Conservation (phyloP, 2,113 vertebrate genomes). For the Ptilorrhoa leucosticta region DNA sequence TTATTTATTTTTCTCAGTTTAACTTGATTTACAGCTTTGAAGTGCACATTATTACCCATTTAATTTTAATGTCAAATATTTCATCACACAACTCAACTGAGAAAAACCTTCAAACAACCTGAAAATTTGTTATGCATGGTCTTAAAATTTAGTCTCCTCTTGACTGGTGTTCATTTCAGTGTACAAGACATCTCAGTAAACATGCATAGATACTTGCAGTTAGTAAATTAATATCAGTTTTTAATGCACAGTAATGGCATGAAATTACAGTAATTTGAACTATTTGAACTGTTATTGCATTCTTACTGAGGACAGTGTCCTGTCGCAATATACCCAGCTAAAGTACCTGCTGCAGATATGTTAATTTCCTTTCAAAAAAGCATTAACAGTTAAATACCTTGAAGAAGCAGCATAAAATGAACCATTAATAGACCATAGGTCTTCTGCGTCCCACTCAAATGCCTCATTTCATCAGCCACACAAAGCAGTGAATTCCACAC, state of each 20-base stretch:
- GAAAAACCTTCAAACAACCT: background rate
- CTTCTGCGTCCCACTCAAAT: background rate
- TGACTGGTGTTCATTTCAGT: background rate
- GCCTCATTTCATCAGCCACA: background rate
- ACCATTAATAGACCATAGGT: background rate
- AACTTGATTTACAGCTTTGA: background rate
- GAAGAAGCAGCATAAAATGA: background rate
- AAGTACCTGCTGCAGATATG: background rate
- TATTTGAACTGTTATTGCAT: background rate
- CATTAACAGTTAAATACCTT: background rate
- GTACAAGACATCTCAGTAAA: background rate
- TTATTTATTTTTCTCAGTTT: background rate
- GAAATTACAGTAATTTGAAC: background rate
- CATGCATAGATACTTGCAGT: background rate
- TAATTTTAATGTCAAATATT: background rate
- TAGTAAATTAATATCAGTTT: background rate
- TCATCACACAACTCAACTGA: accelerated
- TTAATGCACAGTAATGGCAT: background rate
- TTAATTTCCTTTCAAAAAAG: background rate
- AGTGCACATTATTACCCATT: background rate
- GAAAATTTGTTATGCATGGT: background rate
- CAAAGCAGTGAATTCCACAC: background rate
- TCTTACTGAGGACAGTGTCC: background rate
- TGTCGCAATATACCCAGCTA: background rate
- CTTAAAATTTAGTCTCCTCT: background rate